Percentiles rank a stretch among this genome's conserved stretches.
phyloP scores from a whole-genome alignment of 2,113 vertebrate species.

The Athene noctua region DNA sequence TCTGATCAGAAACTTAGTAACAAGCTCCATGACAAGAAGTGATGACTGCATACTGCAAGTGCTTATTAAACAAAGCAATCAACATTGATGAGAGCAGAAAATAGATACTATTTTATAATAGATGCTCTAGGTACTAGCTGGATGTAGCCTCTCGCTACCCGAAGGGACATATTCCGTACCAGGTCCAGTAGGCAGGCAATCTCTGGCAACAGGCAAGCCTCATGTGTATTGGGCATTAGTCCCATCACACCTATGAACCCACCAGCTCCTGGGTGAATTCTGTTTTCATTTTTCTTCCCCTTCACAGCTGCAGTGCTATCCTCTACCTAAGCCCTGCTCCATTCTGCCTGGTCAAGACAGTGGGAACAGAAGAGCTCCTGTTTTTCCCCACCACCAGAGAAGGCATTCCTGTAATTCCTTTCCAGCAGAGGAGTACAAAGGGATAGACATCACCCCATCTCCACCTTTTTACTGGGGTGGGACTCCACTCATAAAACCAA shows the following conservation, averaged over 20 bases:
- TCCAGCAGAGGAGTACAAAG: neutral
- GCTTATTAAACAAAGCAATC: neutral
- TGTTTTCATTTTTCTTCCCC: neutral
- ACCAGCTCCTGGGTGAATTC: neutral
- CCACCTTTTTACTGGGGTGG: neutral
- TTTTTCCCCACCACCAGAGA: neutral
- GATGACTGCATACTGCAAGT: neutral
- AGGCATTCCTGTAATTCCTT: neutral
- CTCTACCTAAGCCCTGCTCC: neutral
- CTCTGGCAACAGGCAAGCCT: neutral
- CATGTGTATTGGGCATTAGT: neutral
- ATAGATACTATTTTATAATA: neutral
- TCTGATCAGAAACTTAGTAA: neutral
- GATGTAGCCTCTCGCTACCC: neutral
- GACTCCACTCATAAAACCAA: neutral
- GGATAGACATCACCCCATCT: neutral
- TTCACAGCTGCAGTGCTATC: neutral
- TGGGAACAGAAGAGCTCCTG: neutral
- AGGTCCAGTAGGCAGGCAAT: neutral
- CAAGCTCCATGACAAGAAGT: neutral
- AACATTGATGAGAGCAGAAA: neutral
- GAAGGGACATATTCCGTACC: neutral
- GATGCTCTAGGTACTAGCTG: neutral
- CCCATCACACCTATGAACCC: neutral
- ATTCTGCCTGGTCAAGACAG: neutral